A percentile compares a stretch with the other conserved stretches of the same genome.
phyloP scores from a whole-genome alignment of 30 jellyfish, hydroid and myxozoan genomes.

The Cassiopea xamachana region DNA sequence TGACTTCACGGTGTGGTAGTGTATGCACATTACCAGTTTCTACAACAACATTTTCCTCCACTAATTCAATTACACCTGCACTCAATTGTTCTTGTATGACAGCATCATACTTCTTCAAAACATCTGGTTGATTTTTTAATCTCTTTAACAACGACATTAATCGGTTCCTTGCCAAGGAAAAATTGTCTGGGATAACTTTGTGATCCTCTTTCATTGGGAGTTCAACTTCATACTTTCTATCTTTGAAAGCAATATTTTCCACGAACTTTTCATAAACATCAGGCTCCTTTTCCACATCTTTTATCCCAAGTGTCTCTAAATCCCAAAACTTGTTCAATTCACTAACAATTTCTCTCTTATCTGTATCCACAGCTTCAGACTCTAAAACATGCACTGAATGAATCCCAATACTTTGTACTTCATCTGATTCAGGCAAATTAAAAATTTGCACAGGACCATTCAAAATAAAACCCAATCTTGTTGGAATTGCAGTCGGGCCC shows the following conservation, averaged over 20 bases:
- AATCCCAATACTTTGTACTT: not conserved
- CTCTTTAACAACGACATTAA: not conserved
- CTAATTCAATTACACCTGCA: slow-evolving; percentile 17
- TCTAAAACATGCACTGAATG: not conserved
- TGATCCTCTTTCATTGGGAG: slow-evolving; percentile 35
- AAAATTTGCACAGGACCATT: slow-evolving; percentile 15
- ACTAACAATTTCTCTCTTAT: not conserved
- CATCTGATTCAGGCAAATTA: not conserved
- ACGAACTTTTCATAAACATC: slow-evolving; percentile 1
- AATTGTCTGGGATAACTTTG: not conserved
- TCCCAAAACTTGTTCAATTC: slow-evolving; percentile 15
- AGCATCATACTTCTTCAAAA: not conserved
- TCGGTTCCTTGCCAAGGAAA: slow-evolving; percentile 8
- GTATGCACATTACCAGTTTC: not conserved
- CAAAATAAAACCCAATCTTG: slow-evolving; percentile 10
- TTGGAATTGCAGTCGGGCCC: not conserved
- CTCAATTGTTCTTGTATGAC: not conserved
- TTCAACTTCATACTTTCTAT: slow-evolving; percentile 3
- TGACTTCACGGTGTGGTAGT: not conserved
- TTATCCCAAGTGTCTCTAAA: slow-evolving; percentile 24
- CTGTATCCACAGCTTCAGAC: not conserved
- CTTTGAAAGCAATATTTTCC: slow-evolving; percentile 11
- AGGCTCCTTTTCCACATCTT: not conserved
- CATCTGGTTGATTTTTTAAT: not conserved
- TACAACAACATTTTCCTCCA: not conserved